Percentiles rank a stretch among this genome's conserved stretches.
These are phyloP conservation scores for Andrena dorsata DNA, from an alignment of 2,888 invertebrate genomes.

Conservation along the genomic window DNA sequence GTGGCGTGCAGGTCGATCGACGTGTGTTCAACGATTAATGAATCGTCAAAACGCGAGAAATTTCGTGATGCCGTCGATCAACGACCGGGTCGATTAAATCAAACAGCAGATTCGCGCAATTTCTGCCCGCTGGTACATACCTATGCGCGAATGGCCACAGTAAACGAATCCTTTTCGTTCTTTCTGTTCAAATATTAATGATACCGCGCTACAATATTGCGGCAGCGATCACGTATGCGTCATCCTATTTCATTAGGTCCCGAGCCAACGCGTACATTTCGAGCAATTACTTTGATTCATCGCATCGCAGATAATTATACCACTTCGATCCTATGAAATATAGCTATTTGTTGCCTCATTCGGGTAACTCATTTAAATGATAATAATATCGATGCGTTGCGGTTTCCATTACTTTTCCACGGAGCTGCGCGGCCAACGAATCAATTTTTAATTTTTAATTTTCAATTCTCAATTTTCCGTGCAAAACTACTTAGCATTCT, in stretches of 20 bases:
- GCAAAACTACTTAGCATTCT: too few relatives aligned
- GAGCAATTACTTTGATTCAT: slow-evolving; percentile 9
- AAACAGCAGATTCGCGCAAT: neutral
- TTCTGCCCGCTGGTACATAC: neutral
- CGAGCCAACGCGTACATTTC: neutral
- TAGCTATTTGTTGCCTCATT: neutral
- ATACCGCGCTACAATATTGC: neutral
- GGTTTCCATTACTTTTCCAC: slow-evolving; percentile 11
- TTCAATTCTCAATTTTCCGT: neutral
- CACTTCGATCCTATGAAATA: slow-evolving; percentile 6
- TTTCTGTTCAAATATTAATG: neutral
- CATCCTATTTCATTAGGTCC: slow-evolving; percentile 1
- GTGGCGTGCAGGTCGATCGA: neutral
- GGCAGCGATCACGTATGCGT: neutral
- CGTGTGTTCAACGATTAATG: neutral
- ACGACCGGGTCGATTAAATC: neutral
- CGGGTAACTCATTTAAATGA: slow-evolving; percentile 22
- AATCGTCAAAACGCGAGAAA: slow-evolving; percentile 2
- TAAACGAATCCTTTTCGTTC: neutral
- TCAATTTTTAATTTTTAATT: neutral
- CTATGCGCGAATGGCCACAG: neutral
- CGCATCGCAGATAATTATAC: slow-evolving; percentile 19
- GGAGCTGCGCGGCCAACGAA: neutral
- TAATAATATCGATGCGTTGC: slow-evolving; percentile 3
- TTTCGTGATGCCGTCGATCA: neutral